Evolutionary conservation across 1,140 invertebrate species (phyloP), one percentile per base, ranked within the genome.

Genomic region (Thalassaphorura encarpata): DNA sequence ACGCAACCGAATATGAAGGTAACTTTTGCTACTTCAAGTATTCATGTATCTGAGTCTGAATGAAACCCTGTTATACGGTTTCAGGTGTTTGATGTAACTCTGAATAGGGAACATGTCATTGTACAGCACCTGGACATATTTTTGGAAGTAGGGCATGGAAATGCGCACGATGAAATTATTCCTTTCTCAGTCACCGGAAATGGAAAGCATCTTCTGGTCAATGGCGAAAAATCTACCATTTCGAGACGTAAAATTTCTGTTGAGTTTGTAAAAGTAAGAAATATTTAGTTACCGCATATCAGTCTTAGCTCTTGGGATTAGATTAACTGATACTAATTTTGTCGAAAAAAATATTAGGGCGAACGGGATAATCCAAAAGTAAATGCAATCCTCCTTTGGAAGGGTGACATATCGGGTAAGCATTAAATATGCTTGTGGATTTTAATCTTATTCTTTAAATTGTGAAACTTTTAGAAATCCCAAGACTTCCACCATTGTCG

Each of bases 321-420:
- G 11, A 36, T n/a, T 11, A 36, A 36, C 33, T 36, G n/a, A 11
- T n/a, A 36, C 33, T n/a, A 36, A n/a, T n/a, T 11, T 36, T 36
- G 11, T 48, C 8, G 11, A 26, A 26, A 23, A 21, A 21, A 26
- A 26, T 64, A 57, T 78, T 68, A 85, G 81, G 89, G 89, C 13
- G 84, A 88, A 54, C 77, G 84, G 70, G 93, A 97, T 72, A 97
- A 97, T 77, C 93, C 93, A 13, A 97, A 97, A 77, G 85, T 96
- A 24, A 97, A 97, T 80, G 93, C 91, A 3, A 36, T 36, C 33
- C 33, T 11, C 33, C 33, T n/a, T 11, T 11, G 33, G n/a, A 36
- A 36, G n/a, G n/a, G 11, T 36, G 33, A n/a, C 33, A 36, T 11
- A 36, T 36, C n/a, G n/a, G n/a, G n/a, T 36, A n/a, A 36, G 33